Percentiles rank a stretch among this genome's conserved stretches.
These are phyloP conservation scores for Tor tambroides DNA, from an alignment of 2,113 vertebrate species.

Conservation along the genomic window DNA sequence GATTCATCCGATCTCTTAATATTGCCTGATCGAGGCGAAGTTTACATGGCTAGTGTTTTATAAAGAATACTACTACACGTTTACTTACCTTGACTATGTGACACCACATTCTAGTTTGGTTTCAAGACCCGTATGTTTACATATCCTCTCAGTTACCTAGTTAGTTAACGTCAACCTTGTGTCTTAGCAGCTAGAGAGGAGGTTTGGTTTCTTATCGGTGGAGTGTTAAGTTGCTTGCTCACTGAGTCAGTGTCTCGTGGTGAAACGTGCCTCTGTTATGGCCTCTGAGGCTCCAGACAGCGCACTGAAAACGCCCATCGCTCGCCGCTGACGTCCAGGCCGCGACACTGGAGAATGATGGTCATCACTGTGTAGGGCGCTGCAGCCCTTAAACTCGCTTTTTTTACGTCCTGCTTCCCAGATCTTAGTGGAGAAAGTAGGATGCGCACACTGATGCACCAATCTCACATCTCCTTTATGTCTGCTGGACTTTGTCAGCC, in stretches of 20 bases:
- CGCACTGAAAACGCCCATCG: not conserved
- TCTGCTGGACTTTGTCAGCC: slow-evolving; percentile 23
- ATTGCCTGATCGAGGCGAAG: slow-evolving; percentile 56
- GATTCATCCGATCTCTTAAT: slow-evolving; percentile 28
- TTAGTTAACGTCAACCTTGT: slow-evolving; percentile 43
- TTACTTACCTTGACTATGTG: slow-evolving; percentile 49
- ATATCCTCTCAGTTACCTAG: slow-evolving; percentile 41
- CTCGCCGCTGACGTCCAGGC: too few relatives aligned
- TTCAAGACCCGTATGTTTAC: slow-evolving; percentile 56
- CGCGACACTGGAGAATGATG: slow-evolving; percentile 8
- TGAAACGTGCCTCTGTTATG: slow-evolving; percentile 46
- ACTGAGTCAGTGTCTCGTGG: slow-evolving; percentile 36
- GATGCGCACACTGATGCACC: slow-evolving; percentile 19
- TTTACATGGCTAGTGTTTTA: slow-evolving; percentile 59
- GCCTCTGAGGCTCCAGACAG: slow-evolving; percentile 1
- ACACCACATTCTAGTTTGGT: slow-evolving; percentile 30
- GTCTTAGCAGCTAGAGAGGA: slow-evolving; percentile 47
- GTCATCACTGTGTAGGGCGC: slow-evolving; percentile 8
- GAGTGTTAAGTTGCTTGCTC: slow-evolving; percentile 30
- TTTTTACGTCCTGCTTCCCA: not conserved
- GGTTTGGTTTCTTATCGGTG: slow-evolving; percentile 6
- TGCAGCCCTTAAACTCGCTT: not conserved
- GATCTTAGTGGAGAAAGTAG: not conserved
- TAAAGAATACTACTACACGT: slow-evolving; percentile 44
- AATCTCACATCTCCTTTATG: slow-evolving; percentile 1